phyloP scores from a whole-genome alignment of 2,888 invertebrate species.

The Heteropelma amictum region DNA sequence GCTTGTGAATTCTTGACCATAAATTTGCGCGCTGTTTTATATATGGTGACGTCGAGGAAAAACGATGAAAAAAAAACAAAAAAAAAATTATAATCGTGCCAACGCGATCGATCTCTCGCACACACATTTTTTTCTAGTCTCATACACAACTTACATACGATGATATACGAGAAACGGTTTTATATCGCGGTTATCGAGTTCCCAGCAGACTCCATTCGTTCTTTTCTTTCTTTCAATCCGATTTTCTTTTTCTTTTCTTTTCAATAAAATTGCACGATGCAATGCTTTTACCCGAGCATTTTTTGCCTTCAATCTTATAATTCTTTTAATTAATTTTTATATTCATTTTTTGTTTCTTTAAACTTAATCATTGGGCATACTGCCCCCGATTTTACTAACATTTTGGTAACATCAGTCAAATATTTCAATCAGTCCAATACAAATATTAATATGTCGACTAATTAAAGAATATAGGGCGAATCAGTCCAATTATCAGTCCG shows the following conservation, averaged over 20 bases:
- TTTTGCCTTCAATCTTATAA: not conserved
- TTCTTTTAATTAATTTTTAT: constrained; percentile 10
- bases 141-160: constrained; percentile 37
- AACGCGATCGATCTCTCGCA: constrained; percentile 51
- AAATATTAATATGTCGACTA: constrained; percentile 62
- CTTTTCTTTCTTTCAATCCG: constrained; percentile 6
- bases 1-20: constrained; percentile 62
- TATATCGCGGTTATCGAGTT: constrained; percentile 58
- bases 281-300: not conserved
- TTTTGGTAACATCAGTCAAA: constrained; percentile 78
- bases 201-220: constrained; percentile 56
- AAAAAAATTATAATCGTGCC: constrained; percentile 54
- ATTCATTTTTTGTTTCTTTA: constrained; percentile 44
- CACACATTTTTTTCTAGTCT: constrained; percentile 20
- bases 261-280: constrained; percentile 51
- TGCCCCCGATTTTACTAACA: constrained; percentile 70
- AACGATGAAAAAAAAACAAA: constrained; percentile 20
- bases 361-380: constrained; percentile 76
- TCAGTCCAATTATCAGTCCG: constrained; percentile 75
- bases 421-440: constrained; percentile 71
- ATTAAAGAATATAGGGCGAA: constrained; percentile 63
- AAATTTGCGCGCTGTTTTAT: constrained; percentile 62
- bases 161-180: constrained; percentile 51
- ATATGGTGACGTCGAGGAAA: constrained; percentile 60
- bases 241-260: constrained; percentile 27